Base-by-base conservation (phyloP, 2,113 vertebrate genomes). In the Cebus imitator region DNA sequence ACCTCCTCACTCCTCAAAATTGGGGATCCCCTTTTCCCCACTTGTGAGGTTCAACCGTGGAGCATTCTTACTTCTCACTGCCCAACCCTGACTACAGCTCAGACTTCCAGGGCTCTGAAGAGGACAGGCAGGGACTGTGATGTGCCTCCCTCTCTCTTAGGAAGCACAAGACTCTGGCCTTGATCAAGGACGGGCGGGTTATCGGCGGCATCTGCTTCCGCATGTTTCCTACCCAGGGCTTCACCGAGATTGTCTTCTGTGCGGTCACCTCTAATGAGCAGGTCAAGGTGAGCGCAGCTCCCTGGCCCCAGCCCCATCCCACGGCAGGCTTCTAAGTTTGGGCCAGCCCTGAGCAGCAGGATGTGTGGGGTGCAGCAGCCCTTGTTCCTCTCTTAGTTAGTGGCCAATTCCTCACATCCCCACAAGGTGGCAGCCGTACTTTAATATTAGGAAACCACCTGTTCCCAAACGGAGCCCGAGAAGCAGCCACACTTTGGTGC, bases 201-300 rank as follows among this genome's bases (percentile, higher is more conserved):
- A 99, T 99, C 0, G 99, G 99, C 17, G 99, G 99, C 81, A 99
- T 99, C 98, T 99, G 99, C 98, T 99, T 99, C 98, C 99, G 99
- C 91, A 99, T 99, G 99, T 99, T 99, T 98, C 99, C 99, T 87
- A 99, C 99, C 80, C 99, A 99, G 98, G 99, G 99, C 92, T 99
- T 99, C 99, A 99, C 99, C 0, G 99, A 99, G 98, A 99, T 99
- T 0, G 99, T 99, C 96, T 99, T 99, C 98, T 99, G 99, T 1
- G 99, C 99, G 0, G 99, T 99, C 96, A 99, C 99, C 0, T 99
- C 99, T 80, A 99, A 99, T 0, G 99, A 99, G 97, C 99, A 99
- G 98, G 99, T 99, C 89, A 99, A 99, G 99, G 99, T 99, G 98
- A 55, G 55, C 17, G 2, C 8, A 0, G 64, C 21, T 32, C 35